These are phyloP conservation scores for Drosophila arawakana DNA, from an alignment of 1,140 invertebrate species.

Conservation along the genomic window DNA sequence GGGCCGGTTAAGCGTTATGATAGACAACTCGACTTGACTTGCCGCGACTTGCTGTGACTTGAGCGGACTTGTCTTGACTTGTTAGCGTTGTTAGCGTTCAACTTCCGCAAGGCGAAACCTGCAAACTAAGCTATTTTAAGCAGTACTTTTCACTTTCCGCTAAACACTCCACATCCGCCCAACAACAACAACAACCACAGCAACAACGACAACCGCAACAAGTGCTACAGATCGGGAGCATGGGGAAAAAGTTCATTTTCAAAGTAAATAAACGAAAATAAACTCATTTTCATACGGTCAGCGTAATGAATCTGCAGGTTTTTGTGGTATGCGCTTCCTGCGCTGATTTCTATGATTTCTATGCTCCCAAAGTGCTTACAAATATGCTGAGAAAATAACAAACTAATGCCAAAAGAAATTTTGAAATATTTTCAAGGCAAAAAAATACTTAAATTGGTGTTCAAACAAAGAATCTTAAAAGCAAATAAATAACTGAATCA, in stretches of 20 bases:
- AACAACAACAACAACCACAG: slow-evolving; percentile 11
- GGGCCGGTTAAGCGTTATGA: slow-evolving; percentile 77
- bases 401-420: slow-evolving; percentile 18
- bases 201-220: slow-evolving; percentile 2
- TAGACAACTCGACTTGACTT: slow-evolving; percentile 71
- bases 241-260: slow-evolving; percentile 75
- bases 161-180: slow-evolving; percentile 78
- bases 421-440: slow-evolving; percentile 18
- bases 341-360: slow-evolving; percentile 61
- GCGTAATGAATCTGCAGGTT: slow-evolving; percentile 74
- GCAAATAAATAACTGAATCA: no score
- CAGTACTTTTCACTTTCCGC: slow-evolving; percentile 82
- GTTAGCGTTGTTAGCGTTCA: slow-evolving; percentile 61
- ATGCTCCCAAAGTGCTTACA: slow-evolving; percentile 26
- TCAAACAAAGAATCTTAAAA: background rate
- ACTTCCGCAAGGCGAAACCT: slow-evolving; percentile 78
- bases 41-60: no score
- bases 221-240: slow-evolving; percentile 19
- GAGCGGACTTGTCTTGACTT: slow-evolving; percentile 47
- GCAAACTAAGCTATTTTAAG: slow-evolving; percentile 81
- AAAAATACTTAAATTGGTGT: background rate
- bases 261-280: slow-evolving; percentile 75
- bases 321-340: slow-evolving; percentile 76
- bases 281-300: slow-evolving; percentile 76
- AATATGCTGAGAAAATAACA: slow-evolving; percentile 66